Percentiles rank a stretch among this genome's conserved stretches.
These are phyloP conservation scores for Parnassius smintheus DNA, from an alignment of 2,888 invertebrate genomes.

Conservation along the genomic window DNA sequence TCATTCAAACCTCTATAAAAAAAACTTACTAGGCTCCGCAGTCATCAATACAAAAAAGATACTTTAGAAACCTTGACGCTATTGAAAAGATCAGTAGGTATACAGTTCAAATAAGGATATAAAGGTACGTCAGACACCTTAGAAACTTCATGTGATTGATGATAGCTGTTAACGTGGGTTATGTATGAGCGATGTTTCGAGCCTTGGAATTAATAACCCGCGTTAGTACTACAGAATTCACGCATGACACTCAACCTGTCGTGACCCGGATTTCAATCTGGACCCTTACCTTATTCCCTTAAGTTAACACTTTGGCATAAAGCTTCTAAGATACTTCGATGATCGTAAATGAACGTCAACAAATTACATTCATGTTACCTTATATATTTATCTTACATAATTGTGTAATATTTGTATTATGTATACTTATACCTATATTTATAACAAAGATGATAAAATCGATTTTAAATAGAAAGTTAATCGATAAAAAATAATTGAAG, in stretches of 20 bases:
- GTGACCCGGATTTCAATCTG: conserved; percentile 13
- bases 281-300: conserved; percentile 9
- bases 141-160: conserved; percentile 24
- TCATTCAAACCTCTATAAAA: no score
- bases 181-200: conserved; percentile 21
- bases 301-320: conserved; percentile 15
- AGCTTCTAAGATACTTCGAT: conserved; percentile 5
- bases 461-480: no score
- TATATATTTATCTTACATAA: no score
- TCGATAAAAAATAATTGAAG: no score
- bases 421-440: no score
- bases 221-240: conserved; percentile 17
- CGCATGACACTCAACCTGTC: conserved; percentile 13
- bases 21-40: no score
- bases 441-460: no score
- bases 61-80: no score
- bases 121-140: conserved; percentile 10
- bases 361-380: no score
- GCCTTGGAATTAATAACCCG: conserved; percentile 23
- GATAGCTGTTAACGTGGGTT: conserved; percentile 19
- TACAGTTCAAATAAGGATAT: neutral
- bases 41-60: no score
- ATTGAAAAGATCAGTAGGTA: no score
- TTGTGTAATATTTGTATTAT: no score
- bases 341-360: neutral